These are phyloP conservation scores for Centropristis striata DNA, from an alignment of 2,113 vertebrate genomes.

Conservation along the genomic window DNA sequence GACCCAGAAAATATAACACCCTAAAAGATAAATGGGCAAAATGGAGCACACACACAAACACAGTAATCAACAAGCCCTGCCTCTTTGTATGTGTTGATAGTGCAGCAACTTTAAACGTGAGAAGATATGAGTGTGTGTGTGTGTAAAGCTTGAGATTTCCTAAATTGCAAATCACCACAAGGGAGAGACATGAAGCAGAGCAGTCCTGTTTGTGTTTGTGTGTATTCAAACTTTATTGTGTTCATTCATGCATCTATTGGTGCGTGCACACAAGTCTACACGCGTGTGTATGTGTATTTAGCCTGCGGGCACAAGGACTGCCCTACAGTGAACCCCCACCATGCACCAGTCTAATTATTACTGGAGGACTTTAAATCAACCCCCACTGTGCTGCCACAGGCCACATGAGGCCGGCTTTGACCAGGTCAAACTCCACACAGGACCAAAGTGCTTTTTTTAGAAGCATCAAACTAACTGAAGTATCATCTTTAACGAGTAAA, in stretches of 20 bases:
- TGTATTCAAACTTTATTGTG: constrained; percentile 17
- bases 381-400: constrained; percentile 53
- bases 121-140: constrained; percentile 4
- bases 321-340: constrained; percentile 59
- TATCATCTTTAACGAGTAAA: constrained; percentile 29
- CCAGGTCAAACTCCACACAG: constrained; percentile 14
- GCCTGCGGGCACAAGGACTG: constrained; percentile 47
- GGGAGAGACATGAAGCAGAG: constrained; percentile 19
- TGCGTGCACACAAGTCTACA: constrained; percentile 20
- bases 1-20: constrained; percentile 51
- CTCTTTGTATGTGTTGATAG: background rate
- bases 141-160: constrained; percentile 32
- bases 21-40: constrained; percentile 40
- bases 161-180: constrained; percentile 29
- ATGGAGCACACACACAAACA: background rate
- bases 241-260: constrained; percentile 40
- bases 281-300: constrained; percentile 22
- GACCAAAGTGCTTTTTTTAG: constrained; percentile 26
- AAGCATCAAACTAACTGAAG: constrained; percentile 6
- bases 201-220: constrained; percentile 1
- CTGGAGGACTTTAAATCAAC: constrained; percentile 61
- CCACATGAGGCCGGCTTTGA: constrained; percentile 24
- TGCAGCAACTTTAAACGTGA: background rate
- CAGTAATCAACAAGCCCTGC: constrained; percentile 17
- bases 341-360: constrained; percentile 77